Evolutionary conservation across 2,797 vertebrate genomes (phyloP).

Genomic region (Picus viridis): DNA sequence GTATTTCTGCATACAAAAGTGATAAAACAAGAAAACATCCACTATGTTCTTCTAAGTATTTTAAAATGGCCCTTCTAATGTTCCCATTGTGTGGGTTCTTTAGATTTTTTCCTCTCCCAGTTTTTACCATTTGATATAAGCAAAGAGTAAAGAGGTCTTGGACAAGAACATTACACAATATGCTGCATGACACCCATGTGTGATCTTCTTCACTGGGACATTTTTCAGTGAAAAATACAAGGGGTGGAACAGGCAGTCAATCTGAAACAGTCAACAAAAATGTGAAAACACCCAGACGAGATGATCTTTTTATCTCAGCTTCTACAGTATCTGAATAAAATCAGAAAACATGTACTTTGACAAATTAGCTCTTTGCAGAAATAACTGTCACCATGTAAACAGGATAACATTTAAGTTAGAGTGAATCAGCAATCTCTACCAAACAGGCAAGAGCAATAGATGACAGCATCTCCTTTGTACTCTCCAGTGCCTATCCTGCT

Average conservation of each 20-base stretch:
- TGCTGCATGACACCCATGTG: not conserved
- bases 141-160: not conserved
- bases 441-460: not conserved
- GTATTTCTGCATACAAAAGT: not conserved
- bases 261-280: not conserved
- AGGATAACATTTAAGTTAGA: conserved; percentile 54
- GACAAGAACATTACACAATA: not conserved
- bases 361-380: conserved; percentile 16
- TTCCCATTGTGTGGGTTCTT: not conserved
- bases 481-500: not conserved
- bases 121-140: not conserved
- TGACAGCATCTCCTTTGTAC: not conserved
- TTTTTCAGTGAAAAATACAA: not conserved
- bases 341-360: not conserved
- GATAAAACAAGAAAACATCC: not conserved
- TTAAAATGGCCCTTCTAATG: not conserved
- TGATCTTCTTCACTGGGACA: not conserved
- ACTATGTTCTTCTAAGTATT: not conserved
- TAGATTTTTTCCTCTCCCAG: not conserved
- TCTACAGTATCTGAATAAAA: not conserved
- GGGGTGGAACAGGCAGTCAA: not conserved
- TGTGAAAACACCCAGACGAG: not conserved
- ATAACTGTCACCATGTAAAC: conserved; percentile 28
- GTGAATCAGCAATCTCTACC: conserved; percentile 45
- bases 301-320: not conserved